phyloP scores from a whole-genome alignment of 2,797 vertebrate species.

The Rhinella marina region DNA sequence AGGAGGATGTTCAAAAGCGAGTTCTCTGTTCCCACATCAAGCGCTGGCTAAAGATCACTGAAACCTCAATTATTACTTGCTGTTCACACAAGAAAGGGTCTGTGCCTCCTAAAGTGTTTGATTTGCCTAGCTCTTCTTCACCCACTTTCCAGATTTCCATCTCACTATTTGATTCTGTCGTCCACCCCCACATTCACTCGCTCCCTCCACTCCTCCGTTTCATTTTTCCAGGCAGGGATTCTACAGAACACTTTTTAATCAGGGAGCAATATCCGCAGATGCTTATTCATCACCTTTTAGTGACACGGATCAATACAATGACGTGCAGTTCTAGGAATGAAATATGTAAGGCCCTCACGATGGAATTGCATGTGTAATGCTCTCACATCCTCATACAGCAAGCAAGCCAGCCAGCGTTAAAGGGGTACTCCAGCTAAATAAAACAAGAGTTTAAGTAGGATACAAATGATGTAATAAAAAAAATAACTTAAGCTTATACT shows the following conservation, averaged over 20 bases:
- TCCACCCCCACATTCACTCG: background rate
- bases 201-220: background rate
- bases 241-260: constrained; percentile 29
- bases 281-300: constrained; percentile 45
- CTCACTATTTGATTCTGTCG: background rate
- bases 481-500: no score
- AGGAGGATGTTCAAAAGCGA: background rate
- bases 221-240: constrained; percentile 13
- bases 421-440: no score
- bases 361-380: constrained; percentile 5
- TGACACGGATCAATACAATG: constrained; percentile 44
- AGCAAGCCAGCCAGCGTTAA: background rate
- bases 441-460: no score
- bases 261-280: constrained; percentile 34
- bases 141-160: background rate
- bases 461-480: no score
- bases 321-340: constrained; percentile 23
- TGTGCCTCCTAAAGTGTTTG: background rate
- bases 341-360: constrained; percentile 4
- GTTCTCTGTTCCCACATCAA: background rate
- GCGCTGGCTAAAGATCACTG: constrained; percentile 5
- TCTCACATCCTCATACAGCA: background rate
- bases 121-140: background rate
- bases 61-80: background rate
- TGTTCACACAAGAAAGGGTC: background rate